A percentile compares a stretch with the other conserved stretches of the same genome.
phyloP scores from a whole-genome alignment of 2,888 invertebrate genomes.

The Octonoba sinensis region DNA sequence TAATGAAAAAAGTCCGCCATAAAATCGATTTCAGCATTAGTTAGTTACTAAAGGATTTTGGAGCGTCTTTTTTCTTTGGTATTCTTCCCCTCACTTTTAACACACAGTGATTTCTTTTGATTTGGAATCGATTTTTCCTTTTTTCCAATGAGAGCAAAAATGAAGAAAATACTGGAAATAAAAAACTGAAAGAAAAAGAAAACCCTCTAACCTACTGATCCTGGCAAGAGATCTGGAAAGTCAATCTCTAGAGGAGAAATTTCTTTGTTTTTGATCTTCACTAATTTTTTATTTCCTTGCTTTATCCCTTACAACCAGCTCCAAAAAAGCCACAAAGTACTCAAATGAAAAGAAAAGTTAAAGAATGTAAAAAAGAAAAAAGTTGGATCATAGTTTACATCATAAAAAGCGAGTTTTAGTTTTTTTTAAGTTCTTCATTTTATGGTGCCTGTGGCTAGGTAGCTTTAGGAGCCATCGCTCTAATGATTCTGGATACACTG shows the following conservation, averaged over 20 bases:
- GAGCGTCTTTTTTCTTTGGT: conserved; percentile 7
- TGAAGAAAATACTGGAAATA: conserved; percentile 2
- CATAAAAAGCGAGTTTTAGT: conserved; percentile 27
- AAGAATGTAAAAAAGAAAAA: conserved; percentile 24
- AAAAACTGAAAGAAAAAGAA: not conserved
- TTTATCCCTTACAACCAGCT: conserved; percentile 12
- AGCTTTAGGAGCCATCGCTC: conserved; percentile 37
- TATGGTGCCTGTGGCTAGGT: conserved; percentile 42
- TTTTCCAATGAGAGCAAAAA: conserved; percentile 24
- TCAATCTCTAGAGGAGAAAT: conserved; percentile 28
- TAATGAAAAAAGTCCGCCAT: not conserved
- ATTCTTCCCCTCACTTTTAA: conserved; percentile 15
- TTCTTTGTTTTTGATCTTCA: conserved; percentile 51
- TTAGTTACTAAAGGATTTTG: conserved; percentile 30
- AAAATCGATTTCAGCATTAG: conserved; percentile 31
- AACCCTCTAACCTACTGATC: conserved; percentile 47
- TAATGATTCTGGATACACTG: conserved; percentile 44
- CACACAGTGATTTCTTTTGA: conserved; percentile 46
- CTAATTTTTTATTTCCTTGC: conserved; percentile 34
- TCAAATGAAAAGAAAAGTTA: conserved; percentile 46
- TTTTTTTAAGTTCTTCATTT: conserved; percentile 9
- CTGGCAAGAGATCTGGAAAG: conserved; percentile 36
- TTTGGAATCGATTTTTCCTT: conserved; percentile 40
- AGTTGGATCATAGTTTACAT: conserved; percentile 50
- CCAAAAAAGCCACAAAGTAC: conserved; percentile 28